These are phyloP conservation scores for Caenorhabditis sp. DNA, from an alignment of 2,888 invertebrate species.

Conservation along the genomic window DNA sequence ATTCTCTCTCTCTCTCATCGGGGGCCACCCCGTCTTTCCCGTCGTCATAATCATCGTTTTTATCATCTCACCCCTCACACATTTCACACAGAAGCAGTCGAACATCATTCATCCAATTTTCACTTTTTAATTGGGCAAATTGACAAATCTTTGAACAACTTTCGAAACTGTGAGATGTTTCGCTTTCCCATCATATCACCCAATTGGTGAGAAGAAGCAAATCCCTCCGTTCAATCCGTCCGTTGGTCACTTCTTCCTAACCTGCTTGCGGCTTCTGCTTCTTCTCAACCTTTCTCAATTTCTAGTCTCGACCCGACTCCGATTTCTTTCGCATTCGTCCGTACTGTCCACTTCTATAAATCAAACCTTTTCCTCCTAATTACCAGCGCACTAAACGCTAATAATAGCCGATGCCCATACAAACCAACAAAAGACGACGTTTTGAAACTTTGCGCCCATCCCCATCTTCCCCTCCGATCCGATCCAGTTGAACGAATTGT, in stretches of 20 bases:
- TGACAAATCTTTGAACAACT: constrained; percentile 61
- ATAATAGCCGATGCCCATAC: constrained; percentile 62
- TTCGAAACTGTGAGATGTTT: constrained; percentile 64
- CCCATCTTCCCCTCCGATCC: background rate
- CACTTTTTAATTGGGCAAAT: constrained; percentile 51
- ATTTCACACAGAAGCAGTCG: constrained; percentile 40
- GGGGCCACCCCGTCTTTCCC: constrained; percentile 56
- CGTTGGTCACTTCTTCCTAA: background rate
- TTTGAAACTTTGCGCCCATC: constrained; percentile 49
- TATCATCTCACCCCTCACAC: constrained; percentile 54
- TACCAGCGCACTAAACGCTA: constrained; percentile 58
- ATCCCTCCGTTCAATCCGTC: background rate
- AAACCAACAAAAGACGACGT: constrained; percentile 52
- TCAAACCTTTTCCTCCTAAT: constrained; percentile 53
- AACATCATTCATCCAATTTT: constrained; percentile 62
- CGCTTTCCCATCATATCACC: constrained; percentile 62
- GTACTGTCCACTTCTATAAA: constrained; percentile 52
- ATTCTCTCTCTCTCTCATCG: constrained; percentile 3
- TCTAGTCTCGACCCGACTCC: constrained; percentile 21
- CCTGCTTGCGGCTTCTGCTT: background rate
- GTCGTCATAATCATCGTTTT: constrained; percentile 63
- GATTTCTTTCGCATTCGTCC: background rate
- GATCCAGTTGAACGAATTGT: constrained; percentile 60
- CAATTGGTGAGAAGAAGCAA: constrained; percentile 20
- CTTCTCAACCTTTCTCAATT: too few relatives aligned